phyloP scores from a whole-genome alignment of 2,797 vertebrate genomes.

The Poeciliopsis infans region DNA sequence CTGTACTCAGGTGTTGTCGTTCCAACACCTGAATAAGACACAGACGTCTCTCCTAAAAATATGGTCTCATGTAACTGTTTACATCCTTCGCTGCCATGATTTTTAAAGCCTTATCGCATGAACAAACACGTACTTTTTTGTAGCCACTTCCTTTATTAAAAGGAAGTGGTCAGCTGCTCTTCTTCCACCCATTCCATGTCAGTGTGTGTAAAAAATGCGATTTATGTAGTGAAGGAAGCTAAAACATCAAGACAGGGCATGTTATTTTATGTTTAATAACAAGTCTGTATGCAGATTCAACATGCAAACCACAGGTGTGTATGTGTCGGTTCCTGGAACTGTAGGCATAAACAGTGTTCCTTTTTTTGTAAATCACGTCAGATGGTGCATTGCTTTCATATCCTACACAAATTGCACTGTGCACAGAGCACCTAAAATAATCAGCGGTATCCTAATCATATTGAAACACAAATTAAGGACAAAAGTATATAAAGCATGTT shows the following conservation, averaged over 20 bases:
- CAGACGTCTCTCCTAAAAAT: too few relatives aligned
- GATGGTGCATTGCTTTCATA: too few relatives aligned
- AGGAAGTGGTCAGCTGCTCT: background rate
- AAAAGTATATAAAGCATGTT: background rate
- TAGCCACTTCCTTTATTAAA: background rate
- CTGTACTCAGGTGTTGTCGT: too few relatives aligned
- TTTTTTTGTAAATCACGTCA: background rate
- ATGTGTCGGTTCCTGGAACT: background rate
- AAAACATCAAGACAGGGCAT: background rate
- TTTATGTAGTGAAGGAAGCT: background rate
- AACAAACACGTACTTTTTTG: background rate
- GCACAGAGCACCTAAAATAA: background rate
- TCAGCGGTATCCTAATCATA: background rate
- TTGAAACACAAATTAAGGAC: background rate
- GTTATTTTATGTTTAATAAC: background rate
- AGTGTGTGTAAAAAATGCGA: background rate
- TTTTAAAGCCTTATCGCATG: too few relatives aligned
- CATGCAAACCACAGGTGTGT: background rate
- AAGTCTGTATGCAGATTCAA: background rate
- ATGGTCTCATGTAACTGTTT: too few relatives aligned
- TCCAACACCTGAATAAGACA: too few relatives aligned
- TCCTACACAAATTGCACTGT: background rate
- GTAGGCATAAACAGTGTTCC: background rate
- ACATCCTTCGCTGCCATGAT: too few relatives aligned
- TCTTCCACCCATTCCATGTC: background rate